Evolutionary conservation across 2,888 invertebrate genomes (phyloP).

Genomic region (Drosophila borborema): DNA sequence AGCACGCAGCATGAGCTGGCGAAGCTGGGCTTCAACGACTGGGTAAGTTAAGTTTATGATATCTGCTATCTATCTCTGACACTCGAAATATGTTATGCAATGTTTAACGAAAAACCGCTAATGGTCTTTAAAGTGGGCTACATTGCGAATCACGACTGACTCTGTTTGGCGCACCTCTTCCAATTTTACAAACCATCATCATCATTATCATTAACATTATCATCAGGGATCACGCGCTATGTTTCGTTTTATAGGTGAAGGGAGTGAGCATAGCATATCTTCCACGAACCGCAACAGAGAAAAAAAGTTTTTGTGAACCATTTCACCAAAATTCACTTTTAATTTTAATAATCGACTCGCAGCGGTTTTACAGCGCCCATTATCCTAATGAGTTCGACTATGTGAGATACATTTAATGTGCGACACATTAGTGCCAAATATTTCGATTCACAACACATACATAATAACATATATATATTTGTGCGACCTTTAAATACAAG

Average conservation of each 20-base stretch:
- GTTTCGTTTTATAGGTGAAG: constrained; percentile 21
- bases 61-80: neutral
- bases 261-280: constrained; percentile 12
- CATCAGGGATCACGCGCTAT: constrained; percentile 58
- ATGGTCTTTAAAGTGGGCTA: constrained; percentile 68
- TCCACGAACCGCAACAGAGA: constrained; percentile 30
- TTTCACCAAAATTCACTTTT: constrained; percentile 74
- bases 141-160: constrained; percentile 39
- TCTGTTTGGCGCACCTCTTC: constrained; percentile 69
- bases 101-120: constrained; percentile 52
- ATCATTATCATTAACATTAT: constrained; percentile 62
- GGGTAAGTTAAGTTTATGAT: constrained; percentile 88
- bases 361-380: constrained; percentile 36
- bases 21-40: constrained; percentile 94
- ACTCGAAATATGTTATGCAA: constrained; percentile 44
- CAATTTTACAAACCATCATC: constrained; percentile 51
- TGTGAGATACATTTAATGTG: constrained; percentile 57
- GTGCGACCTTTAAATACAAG: constrained; percentile 59
- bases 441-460: constrained; percentile 27
- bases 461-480: neutral
- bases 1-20: constrained; percentile 90
- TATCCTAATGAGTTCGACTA: constrained; percentile 47
- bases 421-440: constrained; percentile 49
- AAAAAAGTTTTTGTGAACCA: constrained; percentile 49
- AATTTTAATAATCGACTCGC: constrained; percentile 73